Evolutionary conservation across 2,113 vertebrate genomes (phyloP).

Genomic region (Microcebus tavaratra): DNA sequence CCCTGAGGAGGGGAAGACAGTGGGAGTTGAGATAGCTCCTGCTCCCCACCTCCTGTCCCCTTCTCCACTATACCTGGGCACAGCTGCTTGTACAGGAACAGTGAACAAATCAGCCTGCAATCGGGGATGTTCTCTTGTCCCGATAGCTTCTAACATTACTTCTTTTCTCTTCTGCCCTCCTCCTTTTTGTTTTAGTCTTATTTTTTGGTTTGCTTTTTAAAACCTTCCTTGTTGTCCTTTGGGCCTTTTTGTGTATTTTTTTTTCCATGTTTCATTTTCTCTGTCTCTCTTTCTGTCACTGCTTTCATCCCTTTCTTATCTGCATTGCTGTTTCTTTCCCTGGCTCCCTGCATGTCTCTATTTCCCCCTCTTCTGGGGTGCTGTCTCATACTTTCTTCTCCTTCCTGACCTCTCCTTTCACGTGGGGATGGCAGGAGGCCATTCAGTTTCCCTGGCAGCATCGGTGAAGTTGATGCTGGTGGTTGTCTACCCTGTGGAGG

Average conservation of each 20-base stretch:
- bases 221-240: not conserved
- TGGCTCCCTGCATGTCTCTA: not conserved
- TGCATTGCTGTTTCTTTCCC: not conserved
- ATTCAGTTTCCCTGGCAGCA: not conserved
- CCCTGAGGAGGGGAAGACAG: not conserved
- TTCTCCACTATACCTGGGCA: fast-evolving
- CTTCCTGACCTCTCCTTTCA: not conserved
- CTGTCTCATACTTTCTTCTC: not conserved
- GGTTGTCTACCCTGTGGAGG: not conserved
- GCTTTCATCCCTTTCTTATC: not conserved
- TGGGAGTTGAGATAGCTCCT: not conserved
- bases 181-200: not conserved
- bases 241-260: not conserved
- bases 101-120: not conserved
- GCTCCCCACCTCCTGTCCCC: not conserved
- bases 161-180: not conserved
- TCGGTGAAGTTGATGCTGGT: not conserved
- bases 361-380: not conserved
- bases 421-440: not conserved
- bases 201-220: not conserved
- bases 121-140: not conserved
- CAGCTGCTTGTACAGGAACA: not conserved
- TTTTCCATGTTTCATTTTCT: not conserved
- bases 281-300: not conserved
- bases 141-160: not conserved